Percentiles rank a stretch among this genome's conserved stretches.
These are phyloP conservation scores for Hermodice carunculata DNA, from an alignment of 2,888 invertebrate species.

Conservation along the genomic window DNA sequence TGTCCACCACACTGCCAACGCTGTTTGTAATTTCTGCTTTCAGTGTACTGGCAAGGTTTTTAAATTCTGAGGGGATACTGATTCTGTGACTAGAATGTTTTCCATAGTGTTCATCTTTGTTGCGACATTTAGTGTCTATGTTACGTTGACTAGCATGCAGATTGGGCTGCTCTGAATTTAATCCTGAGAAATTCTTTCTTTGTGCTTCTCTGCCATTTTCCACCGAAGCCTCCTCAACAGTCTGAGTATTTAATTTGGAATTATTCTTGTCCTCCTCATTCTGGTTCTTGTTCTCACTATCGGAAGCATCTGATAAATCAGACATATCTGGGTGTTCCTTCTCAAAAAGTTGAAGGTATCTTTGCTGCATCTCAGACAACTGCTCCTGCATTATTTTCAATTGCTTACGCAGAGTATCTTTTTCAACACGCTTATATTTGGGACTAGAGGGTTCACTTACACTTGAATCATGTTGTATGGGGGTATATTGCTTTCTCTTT, in stretches of 20 bases:
- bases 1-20: constrained; percentile 87
- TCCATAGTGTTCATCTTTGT: constrained; percentile 10
- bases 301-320: background rate
- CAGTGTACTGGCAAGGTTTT: constrained; percentile 89
- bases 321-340: background rate
- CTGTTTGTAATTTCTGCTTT: constrained; percentile 91
- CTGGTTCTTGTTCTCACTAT: constrained; percentile 7
- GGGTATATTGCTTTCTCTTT: constrained; percentile 94
- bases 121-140: background rate
- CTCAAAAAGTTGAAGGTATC: constrained; percentile 75
- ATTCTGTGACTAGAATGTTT: constrained; percentile 7
- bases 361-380: constrained; percentile 90
- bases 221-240: background rate
- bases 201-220: background rate
- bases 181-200: background rate
- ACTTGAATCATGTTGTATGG: constrained; percentile 81
- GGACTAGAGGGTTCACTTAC: constrained; percentile 71
- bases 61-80: constrained; percentile 76
- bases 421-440: constrained; percentile 56
- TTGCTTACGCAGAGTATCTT: constrained; percentile 85
- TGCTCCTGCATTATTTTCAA: constrained; percentile 90
- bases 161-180: constrained; percentile 7
- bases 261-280: constrained; percentile 15
- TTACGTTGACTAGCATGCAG: constrained; percentile 73
- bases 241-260: background rate